These are phyloP conservation scores for Lepilemur ruficaudatus DNA, from an alignment of 2,797 vertebrate genomes.

Conservation along the genomic window DNA sequence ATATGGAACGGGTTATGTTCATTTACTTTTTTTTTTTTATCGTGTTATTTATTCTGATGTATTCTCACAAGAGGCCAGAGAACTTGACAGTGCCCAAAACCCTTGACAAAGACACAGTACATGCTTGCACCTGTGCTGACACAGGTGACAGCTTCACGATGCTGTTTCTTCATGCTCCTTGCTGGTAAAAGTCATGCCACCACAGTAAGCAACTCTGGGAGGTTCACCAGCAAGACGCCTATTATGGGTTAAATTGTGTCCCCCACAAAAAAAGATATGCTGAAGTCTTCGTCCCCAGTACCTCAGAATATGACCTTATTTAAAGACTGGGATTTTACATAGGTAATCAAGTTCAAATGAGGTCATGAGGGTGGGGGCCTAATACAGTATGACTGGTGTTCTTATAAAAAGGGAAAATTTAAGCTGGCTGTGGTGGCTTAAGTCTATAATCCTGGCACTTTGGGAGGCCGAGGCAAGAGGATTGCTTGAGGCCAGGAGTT, in stretches of 20 bases:
- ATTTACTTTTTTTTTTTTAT: background rate
- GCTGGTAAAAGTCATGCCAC: fast-evolving
- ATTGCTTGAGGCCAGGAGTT: background rate
- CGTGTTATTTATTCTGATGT: background rate
- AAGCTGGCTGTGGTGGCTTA: background rate
- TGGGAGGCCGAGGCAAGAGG: background rate
- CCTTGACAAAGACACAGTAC: background rate
- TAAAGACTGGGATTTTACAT: background rate
- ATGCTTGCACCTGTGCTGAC: fast-evolving
- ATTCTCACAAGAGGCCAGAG: background rate
- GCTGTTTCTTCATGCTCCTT: background rate
- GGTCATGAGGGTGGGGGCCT: background rate
- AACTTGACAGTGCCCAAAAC: background rate
- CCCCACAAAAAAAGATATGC: background rate
- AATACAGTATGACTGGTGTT: background rate
- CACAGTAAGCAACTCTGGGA: background rate
- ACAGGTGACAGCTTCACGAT: background rate
- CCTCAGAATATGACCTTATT: background rate
- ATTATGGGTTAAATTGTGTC: background rate
- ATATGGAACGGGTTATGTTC: background rate
- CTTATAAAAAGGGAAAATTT: background rate
- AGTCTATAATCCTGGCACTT: background rate
- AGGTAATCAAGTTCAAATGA: background rate
- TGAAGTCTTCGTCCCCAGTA: background rate
- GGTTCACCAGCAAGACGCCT: background rate